A percentile compares a stretch with the other conserved stretches of the same genome.
Conservation (phyloP, 2,113 vertebrate genomes). For the Bostrychus sinensis region DNA sequence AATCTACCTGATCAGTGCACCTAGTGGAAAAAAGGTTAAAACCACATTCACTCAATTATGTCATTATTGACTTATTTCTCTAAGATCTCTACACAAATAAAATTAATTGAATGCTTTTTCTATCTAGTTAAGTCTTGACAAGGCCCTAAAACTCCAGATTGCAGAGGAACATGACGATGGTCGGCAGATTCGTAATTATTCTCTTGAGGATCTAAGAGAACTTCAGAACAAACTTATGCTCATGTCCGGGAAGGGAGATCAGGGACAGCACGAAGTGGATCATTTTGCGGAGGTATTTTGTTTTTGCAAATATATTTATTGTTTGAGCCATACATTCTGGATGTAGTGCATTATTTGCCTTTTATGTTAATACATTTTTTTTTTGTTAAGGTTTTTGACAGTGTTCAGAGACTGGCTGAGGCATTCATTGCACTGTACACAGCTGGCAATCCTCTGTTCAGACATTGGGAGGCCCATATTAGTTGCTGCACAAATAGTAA, state of each 20-base stretch:
- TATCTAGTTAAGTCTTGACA: constrained; percentile 84
- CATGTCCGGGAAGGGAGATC: constrained; percentile 93
- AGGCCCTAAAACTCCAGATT: constrained; percentile 80
- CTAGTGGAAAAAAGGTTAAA: constrained; percentile 72
- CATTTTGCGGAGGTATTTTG: constrained; percentile 86
- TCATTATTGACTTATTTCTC: background rate
- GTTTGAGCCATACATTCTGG: background rate
- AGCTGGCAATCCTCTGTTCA: constrained; percentile 91
- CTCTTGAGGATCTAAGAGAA: constrained; percentile 88
- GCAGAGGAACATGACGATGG: constrained; percentile 71
- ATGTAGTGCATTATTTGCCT: no score
- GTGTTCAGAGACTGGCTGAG: constrained; percentile 84
- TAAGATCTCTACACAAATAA: constrained; percentile 8
- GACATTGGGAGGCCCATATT: constrained; percentile 83
- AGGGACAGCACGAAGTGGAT: constrained; percentile 86
- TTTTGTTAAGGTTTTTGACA: constrained; percentile 85
- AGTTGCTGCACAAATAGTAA: constrained; percentile 67
- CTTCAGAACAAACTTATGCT: constrained; percentile 97
- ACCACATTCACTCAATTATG: background rate
- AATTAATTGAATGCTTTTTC: constrained; percentile 1
- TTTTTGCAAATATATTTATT: background rate
- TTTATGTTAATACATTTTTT: background rate
- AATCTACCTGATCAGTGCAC: constrained; percentile 83
- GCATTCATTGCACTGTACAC: constrained; percentile 87
- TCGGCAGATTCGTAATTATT: constrained; percentile 73